Conservation (phyloP, 2,888 invertebrate genomes). For the Rhagonycha fulva region DNA sequence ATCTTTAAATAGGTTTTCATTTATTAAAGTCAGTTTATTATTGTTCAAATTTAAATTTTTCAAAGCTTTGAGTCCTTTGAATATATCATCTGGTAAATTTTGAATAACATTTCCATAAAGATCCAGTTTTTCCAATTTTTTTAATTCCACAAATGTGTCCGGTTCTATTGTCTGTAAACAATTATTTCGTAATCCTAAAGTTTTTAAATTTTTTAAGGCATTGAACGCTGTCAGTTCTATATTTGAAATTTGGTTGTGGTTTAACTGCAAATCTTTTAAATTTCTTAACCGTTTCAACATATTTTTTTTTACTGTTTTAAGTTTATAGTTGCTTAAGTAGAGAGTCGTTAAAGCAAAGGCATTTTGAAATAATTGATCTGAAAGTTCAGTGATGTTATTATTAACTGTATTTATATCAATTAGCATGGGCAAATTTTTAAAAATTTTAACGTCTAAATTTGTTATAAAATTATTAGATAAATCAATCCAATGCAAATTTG, state of each 20-base stretch:
- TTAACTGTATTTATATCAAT: neutral
- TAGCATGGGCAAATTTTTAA: neutral
- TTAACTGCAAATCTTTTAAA: conserved; percentile 2
- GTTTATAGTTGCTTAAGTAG: neutral
- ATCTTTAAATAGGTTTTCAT: neutral
- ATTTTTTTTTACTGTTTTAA: neutral
- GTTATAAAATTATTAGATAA: neutral
- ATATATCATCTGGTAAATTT: neutral
- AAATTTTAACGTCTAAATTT: neutral
- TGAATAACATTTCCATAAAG: neutral
- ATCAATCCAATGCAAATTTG: neutral
- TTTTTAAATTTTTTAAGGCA: neutral
- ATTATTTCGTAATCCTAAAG: conserved; percentile 1
- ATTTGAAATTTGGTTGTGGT: neutral
- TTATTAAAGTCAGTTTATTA: neutral
- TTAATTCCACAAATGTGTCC: neutral
- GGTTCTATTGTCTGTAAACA: neutral
- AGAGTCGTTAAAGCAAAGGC: neutral
- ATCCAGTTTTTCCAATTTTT: neutral
- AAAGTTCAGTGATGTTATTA: neutral
- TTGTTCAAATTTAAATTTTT: too few relatives aligned
- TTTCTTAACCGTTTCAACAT: neutral
- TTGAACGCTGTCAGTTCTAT: conserved; percentile 2
- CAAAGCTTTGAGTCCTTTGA: too few relatives aligned
- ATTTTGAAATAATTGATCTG: conserved; percentile 1